Base-by-base conservation (phyloP, 2,113 vertebrate species). In the Rhombomys opimus region DNA sequence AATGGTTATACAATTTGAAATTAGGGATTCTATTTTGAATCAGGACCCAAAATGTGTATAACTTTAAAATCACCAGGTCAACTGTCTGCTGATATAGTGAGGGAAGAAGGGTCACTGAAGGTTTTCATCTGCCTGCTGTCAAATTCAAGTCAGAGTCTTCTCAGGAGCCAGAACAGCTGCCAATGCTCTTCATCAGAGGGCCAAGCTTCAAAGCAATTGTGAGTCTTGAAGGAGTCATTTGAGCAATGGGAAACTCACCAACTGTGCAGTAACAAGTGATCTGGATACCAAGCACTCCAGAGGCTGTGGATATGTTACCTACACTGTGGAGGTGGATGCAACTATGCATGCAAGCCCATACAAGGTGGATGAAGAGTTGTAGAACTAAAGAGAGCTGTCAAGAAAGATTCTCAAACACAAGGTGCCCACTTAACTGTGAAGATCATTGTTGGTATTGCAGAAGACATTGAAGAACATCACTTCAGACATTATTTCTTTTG, bases 1-100 rank as follows among this genome's bases (percentile, higher is more conserved):
- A 54, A 93, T 0, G 0, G 87, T 94, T 63, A 70, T 75, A 70
- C 84, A 89, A 78, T 87, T 89, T 89, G 82, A 95, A 95, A 81
- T 54, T 46, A 50, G 41, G 30, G 22, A 88, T 98, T 91, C 50
- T 35, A 7, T 87, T 95, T 90, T 87, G 15, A 95, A 70, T 50
- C 22, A 80, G 54, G 46, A 59, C 63, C 72, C 63, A 46, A 90
- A 90, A 61, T 78, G n/a, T 41, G 15, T 67, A 65, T 46, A 59
- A 75, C 20, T 88, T 94, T 22, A 63, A 30, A 54, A 81, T 84
- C 63, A 95, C 73, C 35, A 65, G 30, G 76, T 52, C 59, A 54
- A 38, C 78, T 23, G 59, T 35, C 25, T 65, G 38, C 59, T 63
- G 8, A 65, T 85, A 38, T 8, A 0, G 38, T 30, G 59, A 82